phyloP scores from a whole-genome alignment of 2,797 vertebrate species.

The Sebastiscus albofasciatus region DNA sequence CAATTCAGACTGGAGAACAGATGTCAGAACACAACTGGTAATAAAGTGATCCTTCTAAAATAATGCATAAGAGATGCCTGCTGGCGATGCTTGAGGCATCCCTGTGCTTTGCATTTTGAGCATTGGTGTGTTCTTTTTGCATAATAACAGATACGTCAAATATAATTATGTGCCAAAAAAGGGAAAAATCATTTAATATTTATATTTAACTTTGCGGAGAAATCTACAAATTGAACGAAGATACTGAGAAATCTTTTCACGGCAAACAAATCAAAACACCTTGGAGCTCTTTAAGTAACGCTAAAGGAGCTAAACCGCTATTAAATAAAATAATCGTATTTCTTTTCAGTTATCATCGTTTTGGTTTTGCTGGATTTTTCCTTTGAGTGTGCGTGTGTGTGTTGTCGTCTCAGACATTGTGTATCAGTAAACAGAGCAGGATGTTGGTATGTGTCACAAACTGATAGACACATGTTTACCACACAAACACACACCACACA shows the following conservation, averaged over 20 bases:
- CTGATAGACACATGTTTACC: conserved; percentile 49
- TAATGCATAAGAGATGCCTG: neutral
- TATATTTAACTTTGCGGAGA: neutral
- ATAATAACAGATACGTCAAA: neutral
- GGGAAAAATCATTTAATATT: neutral
- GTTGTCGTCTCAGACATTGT: neutral
- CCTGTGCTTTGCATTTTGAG: neutral
- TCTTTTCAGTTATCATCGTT: neutral
- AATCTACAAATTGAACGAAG: neutral
- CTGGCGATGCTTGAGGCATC: neutral
- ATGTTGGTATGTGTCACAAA: conserved; percentile 46
- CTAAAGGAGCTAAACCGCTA: neutral
- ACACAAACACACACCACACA: conserved; percentile 58
- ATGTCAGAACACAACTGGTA: conserved; percentile 3
- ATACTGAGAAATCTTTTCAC: neutral
- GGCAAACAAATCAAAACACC: neutral
- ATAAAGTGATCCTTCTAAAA: conserved; percentile 24
- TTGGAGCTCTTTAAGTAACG: neutral
- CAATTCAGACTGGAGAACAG: neutral
- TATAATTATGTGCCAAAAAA: neutral
- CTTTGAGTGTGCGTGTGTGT: neutral
- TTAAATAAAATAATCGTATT: neutral
- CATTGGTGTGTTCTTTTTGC: neutral
- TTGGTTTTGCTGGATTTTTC: neutral
- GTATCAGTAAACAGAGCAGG: conserved; percentile 57